Base-by-base conservation (phyloP, 2,888 invertebrate genomes). In the Dryocosmus kuriphilus region DNA sequence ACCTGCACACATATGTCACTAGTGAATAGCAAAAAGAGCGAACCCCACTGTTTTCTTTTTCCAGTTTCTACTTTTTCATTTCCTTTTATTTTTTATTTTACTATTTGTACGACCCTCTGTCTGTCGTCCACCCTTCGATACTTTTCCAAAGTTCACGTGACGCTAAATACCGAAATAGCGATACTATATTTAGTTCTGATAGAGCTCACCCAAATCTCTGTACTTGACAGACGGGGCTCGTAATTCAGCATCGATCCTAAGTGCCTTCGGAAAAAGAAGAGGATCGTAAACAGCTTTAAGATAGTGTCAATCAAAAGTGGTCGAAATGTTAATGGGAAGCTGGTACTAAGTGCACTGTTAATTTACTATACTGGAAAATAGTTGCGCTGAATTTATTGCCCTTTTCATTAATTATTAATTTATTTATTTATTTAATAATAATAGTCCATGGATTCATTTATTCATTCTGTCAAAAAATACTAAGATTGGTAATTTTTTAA, bases 1-100 rank as follows among this genome's bases (percentile, higher is more conserved):
- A 71, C 71, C 51, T 51, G 71, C 71, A 71, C n/a, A n/a, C 71
- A 71, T 51, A 71, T 71, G 71, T 71, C 71, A 71, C 51, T 11
- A 30, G 30, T 41, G 71, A 71, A 71, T 51, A 51, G 46, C 67
- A 67, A 55, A 71, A 71, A 71, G 32, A 35, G 27, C 9, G 67
- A 71, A 51, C 71, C 46, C 51, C 71, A 19, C 51, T 71, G 71
- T 71, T 71, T 71, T 46, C 71, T 32, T 51, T 51, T 9, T 6
- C 71, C 30, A 71, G 51, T 51, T 71, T n/a, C 27, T 71, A 2
- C 67, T 46, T 67, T 63, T 38, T 63, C 46, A 19, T 24, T 16
- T 46, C 9, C 46, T 5, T 27, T 67, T 27, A 27, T 46, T 46
- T 67, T 65, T 27, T 46, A 27, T 67, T 46, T 67, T 19, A 46